Percentiles rank a stretch among this genome's conserved stretches.
These are phyloP conservation scores for Isaurus tuberculatus DNA, from an alignment of 92 coral and sea anemone genomes.

Conservation along the genomic window DNA sequence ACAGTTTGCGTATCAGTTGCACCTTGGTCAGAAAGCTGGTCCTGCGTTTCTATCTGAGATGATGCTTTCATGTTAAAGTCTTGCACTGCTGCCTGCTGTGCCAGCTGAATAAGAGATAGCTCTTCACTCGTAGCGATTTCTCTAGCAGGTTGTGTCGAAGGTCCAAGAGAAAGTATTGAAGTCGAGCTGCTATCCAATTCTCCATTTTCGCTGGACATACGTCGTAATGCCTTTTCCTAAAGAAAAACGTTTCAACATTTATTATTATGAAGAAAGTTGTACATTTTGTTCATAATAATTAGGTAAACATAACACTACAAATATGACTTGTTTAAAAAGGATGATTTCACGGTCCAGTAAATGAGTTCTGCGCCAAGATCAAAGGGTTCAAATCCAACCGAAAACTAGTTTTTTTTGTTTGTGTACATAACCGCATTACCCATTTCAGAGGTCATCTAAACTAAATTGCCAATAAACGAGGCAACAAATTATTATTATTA, in stretches of 20 bases:
- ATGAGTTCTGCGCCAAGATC: no score
- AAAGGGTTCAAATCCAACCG: no score
- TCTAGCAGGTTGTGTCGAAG: neutral
- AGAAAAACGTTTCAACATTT: no score
- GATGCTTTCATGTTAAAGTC: neutral
- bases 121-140: neutral
- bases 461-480: neutral
- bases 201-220: conserved; percentile 23
- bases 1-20: neutral
- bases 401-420: no score
- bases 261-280: no score
- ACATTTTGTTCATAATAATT: no score
- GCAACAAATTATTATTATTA: no score
- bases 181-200: conserved; percentile 2
- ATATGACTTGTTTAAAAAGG: no score
- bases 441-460: neutral
- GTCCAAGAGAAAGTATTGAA: conserved; percentile 22
- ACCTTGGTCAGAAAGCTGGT: neutral
- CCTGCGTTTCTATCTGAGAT: neutral
- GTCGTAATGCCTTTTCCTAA: conserved; percentile 6
- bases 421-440: no score
- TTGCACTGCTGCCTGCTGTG: conserved; percentile 1
- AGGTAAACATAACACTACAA: no score
- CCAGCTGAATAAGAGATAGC: neutral
- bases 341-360: no score